phyloP scores from a whole-genome alignment of 1,140 invertebrate species.

The Macrocentrus cingulum region DNA sequence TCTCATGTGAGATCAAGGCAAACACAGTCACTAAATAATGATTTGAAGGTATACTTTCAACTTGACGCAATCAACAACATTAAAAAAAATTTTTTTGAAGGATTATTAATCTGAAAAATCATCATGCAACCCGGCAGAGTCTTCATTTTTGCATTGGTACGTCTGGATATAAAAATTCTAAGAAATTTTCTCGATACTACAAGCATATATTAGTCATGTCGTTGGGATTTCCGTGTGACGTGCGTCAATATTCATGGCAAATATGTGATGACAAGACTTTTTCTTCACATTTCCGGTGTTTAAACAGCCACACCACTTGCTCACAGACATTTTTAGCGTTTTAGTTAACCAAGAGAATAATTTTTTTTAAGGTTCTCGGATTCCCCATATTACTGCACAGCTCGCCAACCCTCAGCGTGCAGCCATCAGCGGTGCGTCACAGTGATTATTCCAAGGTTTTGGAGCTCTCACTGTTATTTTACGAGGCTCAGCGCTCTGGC shows the following conservation, averaged over 20 bases:
- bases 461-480: slow-evolving; percentile 64
- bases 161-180: too few species aligned
- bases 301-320: not conserved
- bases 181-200: too few species aligned
- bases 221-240: slow-evolving; percentile 36
- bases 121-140: too few species aligned
- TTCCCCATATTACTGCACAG: slow-evolving; percentile 2
- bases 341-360: not conserved
- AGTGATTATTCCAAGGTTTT: slow-evolving; percentile 61
- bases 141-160: too few species aligned
- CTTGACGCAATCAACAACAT: too few species aligned
- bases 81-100: slow-evolving; percentile 23
- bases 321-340: not conserved
- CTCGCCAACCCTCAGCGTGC: slow-evolving; percentile 21
- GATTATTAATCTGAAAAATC: slow-evolving; percentile 32
- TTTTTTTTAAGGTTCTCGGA: slow-evolving; percentile 15
- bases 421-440: slow-evolving; percentile 34
- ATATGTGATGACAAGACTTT: slow-evolving; percentile 28
- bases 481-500: slow-evolving; percentile 69
- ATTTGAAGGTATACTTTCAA: too few species aligned
- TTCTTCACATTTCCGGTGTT: slow-evolving; percentile 7
- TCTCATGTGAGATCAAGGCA: too few species aligned
- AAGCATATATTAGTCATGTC: too few species aligned
- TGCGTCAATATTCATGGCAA: slow-evolving; percentile 37
- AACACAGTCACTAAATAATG: not conserved